Conservation (phyloP, 2,797 vertebrate genomes). For the Accipiter superciliosus region DNA sequence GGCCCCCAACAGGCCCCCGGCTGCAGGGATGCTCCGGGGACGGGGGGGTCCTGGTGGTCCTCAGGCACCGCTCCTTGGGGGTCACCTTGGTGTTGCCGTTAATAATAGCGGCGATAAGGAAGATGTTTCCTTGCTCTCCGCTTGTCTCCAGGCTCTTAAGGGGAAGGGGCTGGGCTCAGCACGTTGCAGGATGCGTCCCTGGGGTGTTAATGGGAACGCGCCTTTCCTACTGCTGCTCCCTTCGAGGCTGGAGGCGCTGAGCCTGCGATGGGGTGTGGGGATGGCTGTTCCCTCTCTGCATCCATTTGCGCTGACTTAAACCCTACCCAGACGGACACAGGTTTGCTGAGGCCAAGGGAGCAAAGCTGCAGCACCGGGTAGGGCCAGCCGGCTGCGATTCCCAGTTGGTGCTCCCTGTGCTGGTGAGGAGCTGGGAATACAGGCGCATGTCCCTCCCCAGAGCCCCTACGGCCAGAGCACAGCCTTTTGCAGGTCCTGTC, state of each 20-base stretch:
- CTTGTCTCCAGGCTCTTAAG: neutral
- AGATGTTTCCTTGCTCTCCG: neutral
- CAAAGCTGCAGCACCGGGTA: neutral
- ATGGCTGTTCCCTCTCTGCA: neutral
- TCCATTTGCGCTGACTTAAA: rapidly evolving
- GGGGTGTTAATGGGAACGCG: neutral
- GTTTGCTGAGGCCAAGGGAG: neutral
- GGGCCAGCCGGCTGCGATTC: neutral
- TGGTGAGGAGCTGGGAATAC: neutral
- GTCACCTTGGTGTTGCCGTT: rapidly evolving
- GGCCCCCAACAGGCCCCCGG: neutral
- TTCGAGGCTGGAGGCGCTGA: neutral
- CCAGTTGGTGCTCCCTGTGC: neutral
- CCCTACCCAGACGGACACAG: neutral
- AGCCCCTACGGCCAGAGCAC: rapidly evolving
- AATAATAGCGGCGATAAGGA: rapidly evolving
- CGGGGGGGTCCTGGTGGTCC: rapidly evolving
- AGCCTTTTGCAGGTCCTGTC: neutral
- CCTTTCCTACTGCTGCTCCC: neutral
- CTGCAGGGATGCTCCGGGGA: neutral
- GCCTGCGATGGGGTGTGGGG: rapidly evolving
- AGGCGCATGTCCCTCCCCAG: rapidly evolving
- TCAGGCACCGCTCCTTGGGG: neutral
- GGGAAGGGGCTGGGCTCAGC: neutral
- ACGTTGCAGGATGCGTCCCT: neutral